Evolutionary conservation across 92 coral and sea anemone genomes (phyloP).

Genomic region (Parazoanthus atlanticus): DNA sequence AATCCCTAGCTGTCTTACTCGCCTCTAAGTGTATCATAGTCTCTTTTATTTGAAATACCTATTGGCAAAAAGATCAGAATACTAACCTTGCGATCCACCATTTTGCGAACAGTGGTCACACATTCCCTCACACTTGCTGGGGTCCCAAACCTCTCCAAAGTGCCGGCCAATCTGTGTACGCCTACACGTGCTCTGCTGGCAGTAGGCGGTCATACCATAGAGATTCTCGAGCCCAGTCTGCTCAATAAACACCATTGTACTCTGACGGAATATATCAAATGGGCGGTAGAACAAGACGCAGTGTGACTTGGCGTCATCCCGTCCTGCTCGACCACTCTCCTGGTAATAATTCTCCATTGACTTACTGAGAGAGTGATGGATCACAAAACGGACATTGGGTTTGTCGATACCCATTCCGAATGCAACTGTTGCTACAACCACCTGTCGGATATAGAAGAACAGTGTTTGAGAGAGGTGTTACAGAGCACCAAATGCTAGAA

Average conservation of each 20-base stretch:
- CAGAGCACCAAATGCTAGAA: no score
- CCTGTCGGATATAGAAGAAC: conserved; percentile 44
- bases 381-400: conserved; percentile 93
- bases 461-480: no score
- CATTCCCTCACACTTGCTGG: conserved; percentile 76
- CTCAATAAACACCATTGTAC: conserved; percentile 91
- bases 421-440: conserved; percentile 95
- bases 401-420: conserved; percentile 99
- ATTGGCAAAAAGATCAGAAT: no score
- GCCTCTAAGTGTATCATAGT: neutral
- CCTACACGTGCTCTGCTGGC: conserved; percentile 77
- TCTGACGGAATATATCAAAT: conserved; percentile 84
- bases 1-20: no score
- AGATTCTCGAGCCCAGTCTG: conserved; percentile 93
- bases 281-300: conserved; percentile 92
- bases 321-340: conserved; percentile 95
- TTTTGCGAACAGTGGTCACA: conserved; percentile 80
- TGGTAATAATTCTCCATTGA: conserved; percentile 98
- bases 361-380: conserved; percentile 92
- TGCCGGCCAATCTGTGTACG: conserved; percentile 91
- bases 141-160: conserved; percentile 95
- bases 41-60: no score
- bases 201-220: conserved; percentile 81
- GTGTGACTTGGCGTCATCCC: conserved; percentile 75
- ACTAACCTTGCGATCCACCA: conserved; percentile 47